Evolutionary conservation across 2,888 invertebrate species (phyloP), one percentile per base, ranked within the genome.

Genomic region (Macropis europaea): DNA sequence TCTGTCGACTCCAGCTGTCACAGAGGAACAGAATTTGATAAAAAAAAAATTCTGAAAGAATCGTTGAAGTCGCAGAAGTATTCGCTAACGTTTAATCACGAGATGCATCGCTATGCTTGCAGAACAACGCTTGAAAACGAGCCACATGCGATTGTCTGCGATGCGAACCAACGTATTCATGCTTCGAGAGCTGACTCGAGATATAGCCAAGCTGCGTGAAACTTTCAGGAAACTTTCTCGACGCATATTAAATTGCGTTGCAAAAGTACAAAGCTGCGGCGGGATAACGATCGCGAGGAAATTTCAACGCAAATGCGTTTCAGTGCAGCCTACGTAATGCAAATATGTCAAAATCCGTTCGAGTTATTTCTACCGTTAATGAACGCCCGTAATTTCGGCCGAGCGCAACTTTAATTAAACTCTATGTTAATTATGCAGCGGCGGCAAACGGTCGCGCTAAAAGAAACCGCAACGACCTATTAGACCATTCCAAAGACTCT

Each of bases 1-100:
- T 36, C 88, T 87, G 60, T 89, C 89, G 2, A 89, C 82, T 13
- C 89, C 89, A 73, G 87, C 89, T 89, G 79, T 3, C 13, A 17
- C 42, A 61, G 24, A 54, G 9, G 36, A 47, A 71, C 6, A 2
- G n/a, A 22, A 15, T n/a, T 5, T 11, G 24, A 4, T 34, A 13
- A 52, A 17, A 22, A 9, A 5, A 40, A 2, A 32, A 15, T 19
- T 0, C 9, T 4, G 11, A 1, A 6, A 15, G 0, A 9, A 2
- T 7, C n/a, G n/a, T n/a, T n/a, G n/a, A n/a, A n/a, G n/a, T 30
- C 1, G 32, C 5, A 26, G 6, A 13, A 22, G n/a, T n/a, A n/a
- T n/a, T 48, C n/a, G 32, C 22, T 38, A 3, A 28, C 13, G n/a
- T 6, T 52, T 26, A 28, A 22, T n/a, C n/a, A n/a, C n/a, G n/a